phyloP scores from a whole-genome alignment of 2,113 vertebrate species.

The Clupea harengus region DNA sequence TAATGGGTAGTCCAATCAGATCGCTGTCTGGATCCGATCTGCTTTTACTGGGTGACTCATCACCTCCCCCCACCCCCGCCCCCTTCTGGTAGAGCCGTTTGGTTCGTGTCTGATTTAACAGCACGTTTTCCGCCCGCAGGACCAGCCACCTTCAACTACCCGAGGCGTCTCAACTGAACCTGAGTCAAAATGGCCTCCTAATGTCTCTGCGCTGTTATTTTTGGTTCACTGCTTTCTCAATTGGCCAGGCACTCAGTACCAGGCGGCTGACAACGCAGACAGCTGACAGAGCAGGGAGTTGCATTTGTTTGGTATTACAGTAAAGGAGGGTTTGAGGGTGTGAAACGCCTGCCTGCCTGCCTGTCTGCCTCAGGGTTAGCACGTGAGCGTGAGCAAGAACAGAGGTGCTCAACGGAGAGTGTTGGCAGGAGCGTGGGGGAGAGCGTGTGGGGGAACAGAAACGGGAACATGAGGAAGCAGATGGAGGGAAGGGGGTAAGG shows the following conservation, averaged over 20 bases:
- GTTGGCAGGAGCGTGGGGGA: not conserved
- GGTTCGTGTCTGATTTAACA: not conserved
- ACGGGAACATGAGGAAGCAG: not conserved
- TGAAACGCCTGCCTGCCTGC: not conserved
- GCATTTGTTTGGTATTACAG: not conserved
- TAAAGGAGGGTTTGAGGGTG: not conserved
- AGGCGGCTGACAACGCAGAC: not conserved
- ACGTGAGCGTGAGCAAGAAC: not conserved
- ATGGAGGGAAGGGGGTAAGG: not conserved
- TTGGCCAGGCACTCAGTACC: not conserved
- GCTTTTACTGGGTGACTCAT: conserved; percentile 7
- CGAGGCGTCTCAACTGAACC: not conserved
- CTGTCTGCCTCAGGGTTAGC: not conserved
- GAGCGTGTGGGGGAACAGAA: not conserved
- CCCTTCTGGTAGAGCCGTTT: not conserved
- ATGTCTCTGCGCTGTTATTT: not conserved
- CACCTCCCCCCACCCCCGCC: not conserved
- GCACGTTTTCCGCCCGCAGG: not conserved
- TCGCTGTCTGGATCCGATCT: conserved; percentile 37
- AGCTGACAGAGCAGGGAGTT: not conserved
- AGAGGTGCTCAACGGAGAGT: not conserved
- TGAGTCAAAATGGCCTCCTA: not conserved
- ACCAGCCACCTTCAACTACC: not conserved
- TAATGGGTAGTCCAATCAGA: conserved; percentile 1
- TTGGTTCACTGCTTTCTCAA: not conserved